These are phyloP conservation scores for Montipora cactus DNA, from an alignment of 64 coral and sea anemone genomes.

Conservation along the genomic window DNA sequence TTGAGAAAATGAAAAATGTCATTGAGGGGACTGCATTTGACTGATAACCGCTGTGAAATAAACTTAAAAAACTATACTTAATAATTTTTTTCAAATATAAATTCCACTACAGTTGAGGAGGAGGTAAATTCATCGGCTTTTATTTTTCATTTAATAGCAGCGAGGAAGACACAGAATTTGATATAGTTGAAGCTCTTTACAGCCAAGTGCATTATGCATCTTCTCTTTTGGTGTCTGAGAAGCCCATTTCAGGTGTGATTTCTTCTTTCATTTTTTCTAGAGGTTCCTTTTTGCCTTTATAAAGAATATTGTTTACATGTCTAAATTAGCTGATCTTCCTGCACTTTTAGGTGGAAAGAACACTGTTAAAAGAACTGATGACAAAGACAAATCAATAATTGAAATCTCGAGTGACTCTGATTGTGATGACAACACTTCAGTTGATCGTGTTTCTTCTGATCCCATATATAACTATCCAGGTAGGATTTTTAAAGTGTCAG, in stretches of 20 bases:
- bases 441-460: background rate
- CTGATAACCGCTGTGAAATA: too few relatives aligned
- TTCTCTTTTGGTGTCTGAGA: conserved; percentile 32
- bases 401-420: conserved; percentile 6
- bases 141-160: background rate
- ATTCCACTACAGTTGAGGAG: too few relatives aligned
- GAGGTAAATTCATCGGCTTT: background rate
- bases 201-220: conserved; percentile 69
- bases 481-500: background rate
- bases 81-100: too few relatives aligned
- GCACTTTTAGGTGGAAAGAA: background rate
- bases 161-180: conserved; percentile 53
- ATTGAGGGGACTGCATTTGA: too few relatives aligned
- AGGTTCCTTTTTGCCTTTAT: too few relatives aligned
- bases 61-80: too few relatives aligned
- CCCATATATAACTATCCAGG: conserved; percentile 7
- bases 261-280: background rate
- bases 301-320: background rate
- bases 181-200: conserved; percentile 60
- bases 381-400: background rate
- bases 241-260: background rate
- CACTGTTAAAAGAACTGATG: background rate
- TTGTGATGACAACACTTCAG: background rate
- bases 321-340: background rate
- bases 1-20: too few relatives aligned